Conservation (phyloP, 2,888 invertebrate genomes). For the Drosophila nr. perissopoda region DNA sequence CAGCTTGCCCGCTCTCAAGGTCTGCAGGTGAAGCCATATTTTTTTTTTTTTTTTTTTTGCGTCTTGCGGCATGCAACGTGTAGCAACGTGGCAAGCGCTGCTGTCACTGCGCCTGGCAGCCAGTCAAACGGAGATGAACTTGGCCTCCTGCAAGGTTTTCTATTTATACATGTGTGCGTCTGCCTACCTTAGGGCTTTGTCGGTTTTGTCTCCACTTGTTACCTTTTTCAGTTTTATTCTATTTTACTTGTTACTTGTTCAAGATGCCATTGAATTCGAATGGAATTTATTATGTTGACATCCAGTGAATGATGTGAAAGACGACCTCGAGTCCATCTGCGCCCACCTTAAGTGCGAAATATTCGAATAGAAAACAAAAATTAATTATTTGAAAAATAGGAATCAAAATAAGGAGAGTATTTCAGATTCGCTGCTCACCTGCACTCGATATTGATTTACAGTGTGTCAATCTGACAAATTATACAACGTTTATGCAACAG, state of each 20-base stretch:
- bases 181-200: not conserved
- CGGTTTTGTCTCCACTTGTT: not conserved
- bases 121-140: not conserved
- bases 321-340: not conserved
- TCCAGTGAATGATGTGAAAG: not conserved
- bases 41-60: constrained; percentile 16
- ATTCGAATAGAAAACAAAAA: not conserved
- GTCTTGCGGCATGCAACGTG: constrained; percentile 28
- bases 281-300: not conserved
- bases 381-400: not conserved
- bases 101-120: constrained; percentile 23
- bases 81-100: constrained; percentile 2
- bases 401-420: not conserved
- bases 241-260: not conserved
- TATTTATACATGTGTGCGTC: not conserved
- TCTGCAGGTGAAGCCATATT: constrained; percentile 39
- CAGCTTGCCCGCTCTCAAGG: constrained; percentile 62
- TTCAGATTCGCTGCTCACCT: not conserved
- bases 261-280: constrained; percentile 1
- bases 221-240: not conserved
- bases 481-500: constrained; percentile 59
- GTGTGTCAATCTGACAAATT: constrained; percentile 66
- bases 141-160: not conserved
- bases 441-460: constrained; percentile 55
- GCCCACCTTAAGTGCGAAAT: not conserved